phyloP scores from a whole-genome alignment of 2,888 invertebrate genomes.

The Ennomos quercinarius region DNA sequence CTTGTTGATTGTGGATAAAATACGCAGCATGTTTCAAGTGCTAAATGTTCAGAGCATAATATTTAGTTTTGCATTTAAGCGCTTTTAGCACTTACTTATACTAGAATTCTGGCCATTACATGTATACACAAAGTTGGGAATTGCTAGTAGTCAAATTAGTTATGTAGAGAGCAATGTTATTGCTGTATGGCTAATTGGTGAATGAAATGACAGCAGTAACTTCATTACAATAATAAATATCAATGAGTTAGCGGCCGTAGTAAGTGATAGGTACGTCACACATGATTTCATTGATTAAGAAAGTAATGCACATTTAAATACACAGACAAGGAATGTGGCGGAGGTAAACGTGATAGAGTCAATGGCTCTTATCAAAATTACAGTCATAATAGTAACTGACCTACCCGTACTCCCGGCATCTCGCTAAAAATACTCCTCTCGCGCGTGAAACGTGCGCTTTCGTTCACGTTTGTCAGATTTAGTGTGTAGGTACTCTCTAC shows the following conservation, averaged over 20 bases:
- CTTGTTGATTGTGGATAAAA: slow-evolving; percentile 15
- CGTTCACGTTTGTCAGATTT: slow-evolving; percentile 68
- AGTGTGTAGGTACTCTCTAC: slow-evolving; percentile 59
- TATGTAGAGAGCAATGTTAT: not conserved
- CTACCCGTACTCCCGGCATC: slow-evolving; percentile 74
- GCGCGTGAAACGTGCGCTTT: slow-evolving; percentile 70
- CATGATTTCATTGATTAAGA: slow-evolving; percentile 21
- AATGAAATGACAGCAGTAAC: slow-evolving; percentile 1
- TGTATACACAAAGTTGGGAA: not conserved
- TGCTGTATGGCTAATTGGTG: not conserved
- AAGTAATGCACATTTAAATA: not conserved
- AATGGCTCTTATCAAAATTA: slow-evolving; percentile 61
- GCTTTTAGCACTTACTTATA: slow-evolving; percentile 25
- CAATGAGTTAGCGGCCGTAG: not conserved
- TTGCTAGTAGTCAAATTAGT: not conserved
- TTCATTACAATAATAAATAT: not conserved
- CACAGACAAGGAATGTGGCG: slow-evolving; percentile 43
- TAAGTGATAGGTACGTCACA: not conserved
- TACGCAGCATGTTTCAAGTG: slow-evolving; percentile 32
- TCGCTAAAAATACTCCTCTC: slow-evolving; percentile 76
- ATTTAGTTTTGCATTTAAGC: slow-evolving; percentile 35
- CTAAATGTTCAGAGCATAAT: slow-evolving; percentile 30
- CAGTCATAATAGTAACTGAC: slow-evolving; percentile 80
- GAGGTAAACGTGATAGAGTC: slow-evolving; percentile 44
- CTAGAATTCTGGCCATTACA: slow-evolving; percentile 1